Percentiles rank a stretch among this genome's conserved stretches.
These are phyloP conservation scores for Drosophila orena DNA, from an alignment of 1,140 invertebrate genomes.

Conservation along the genomic window DNA sequence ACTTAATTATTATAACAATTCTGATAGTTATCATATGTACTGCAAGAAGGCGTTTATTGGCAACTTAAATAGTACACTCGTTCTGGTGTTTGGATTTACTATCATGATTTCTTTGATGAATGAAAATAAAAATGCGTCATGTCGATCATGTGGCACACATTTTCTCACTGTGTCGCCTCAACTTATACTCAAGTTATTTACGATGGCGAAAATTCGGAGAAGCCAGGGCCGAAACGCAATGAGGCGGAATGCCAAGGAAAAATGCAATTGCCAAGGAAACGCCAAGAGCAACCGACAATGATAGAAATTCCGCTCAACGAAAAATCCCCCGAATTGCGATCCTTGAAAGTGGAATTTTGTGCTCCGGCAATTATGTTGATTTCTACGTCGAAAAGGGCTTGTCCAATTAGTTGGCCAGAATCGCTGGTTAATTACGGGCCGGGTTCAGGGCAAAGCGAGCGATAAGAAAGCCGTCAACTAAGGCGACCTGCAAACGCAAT, in stretches of 20 bases:
- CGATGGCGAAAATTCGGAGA: conserved; percentile 37
- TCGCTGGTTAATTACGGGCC: conserved; percentile 36
- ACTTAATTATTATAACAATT: no score
- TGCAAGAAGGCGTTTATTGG: no score
- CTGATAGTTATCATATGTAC: no score
- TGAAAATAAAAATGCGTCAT: no score
- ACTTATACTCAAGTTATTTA: conserved; percentile 52
- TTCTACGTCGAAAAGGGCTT: conserved; percentile 34
- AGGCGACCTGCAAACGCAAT: not conserved
- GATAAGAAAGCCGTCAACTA: not conserved
- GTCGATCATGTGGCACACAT: not conserved
- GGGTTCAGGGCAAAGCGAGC: no score
- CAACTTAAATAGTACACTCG: no score
- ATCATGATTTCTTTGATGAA: no score
- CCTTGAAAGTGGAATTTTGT: conserved; percentile 43
- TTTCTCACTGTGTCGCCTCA: conserved; percentile 5
- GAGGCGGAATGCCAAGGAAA: conserved; percentile 57
- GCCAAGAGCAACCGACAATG: conserved; percentile 40
- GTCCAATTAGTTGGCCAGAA: conserved; percentile 40
- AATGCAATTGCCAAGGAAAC: conserved; percentile 68
- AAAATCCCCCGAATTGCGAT: conserved; percentile 34
- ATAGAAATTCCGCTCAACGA: conserved; percentile 52
- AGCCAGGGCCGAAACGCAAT: conserved; percentile 39
- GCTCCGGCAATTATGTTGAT: conserved; percentile 71
- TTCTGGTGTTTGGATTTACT: no score